Evolutionary conservation across 2,797 vertebrate species (phyloP), one percentile per base, ranked within the genome.

Genomic region (Gephyroberyx darwinii): DNA sequence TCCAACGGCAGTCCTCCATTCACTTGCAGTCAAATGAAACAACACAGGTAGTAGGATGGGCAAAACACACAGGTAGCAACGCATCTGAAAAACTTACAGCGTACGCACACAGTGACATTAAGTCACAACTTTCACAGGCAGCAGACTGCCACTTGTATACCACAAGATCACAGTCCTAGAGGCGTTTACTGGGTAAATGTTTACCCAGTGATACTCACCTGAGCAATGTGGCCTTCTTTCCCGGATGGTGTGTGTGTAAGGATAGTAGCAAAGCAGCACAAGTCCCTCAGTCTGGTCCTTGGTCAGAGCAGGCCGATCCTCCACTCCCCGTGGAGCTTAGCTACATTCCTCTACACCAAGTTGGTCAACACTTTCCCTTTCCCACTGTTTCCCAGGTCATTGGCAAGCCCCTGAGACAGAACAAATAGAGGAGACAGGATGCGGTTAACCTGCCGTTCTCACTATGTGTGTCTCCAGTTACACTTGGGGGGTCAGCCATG

Each of bases 101-200:
- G 20, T 30, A 71, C 10, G 13, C 26, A 31, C 51, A 43, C 31
- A 13, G 45, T 48, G 22, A 58, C 54, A 50, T 47, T 30, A 73
- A 69, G 71, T 78, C 69, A 63, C n/a, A 78, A 71, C 71, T 69
- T 69, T 70, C 16, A 35, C 64, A 48, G 79, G 81, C 58, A 75
- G 61, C 33, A 52, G 45, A 19, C 51, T 64, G 20, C 60, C 85
- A 70, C 65, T 74, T 77, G 41, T 64, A 10, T 69, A 19, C 41
- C 33, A 26, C 19, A 16, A 67, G 77, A 77, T 80, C 76, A 74
- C 78, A 74, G 17, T 26, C 51, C 69, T 43, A 65, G 65, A 90
- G 86, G 88, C 74, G 82, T 90, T 76, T 10, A 80, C 84, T 75
- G 16, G 75, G 90, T 92, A 89, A 93, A 93, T 92, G 82, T 93